phyloP scores from a whole-genome alignment of 2,888 invertebrate genomes.

The Drosophila borborema region DNA sequence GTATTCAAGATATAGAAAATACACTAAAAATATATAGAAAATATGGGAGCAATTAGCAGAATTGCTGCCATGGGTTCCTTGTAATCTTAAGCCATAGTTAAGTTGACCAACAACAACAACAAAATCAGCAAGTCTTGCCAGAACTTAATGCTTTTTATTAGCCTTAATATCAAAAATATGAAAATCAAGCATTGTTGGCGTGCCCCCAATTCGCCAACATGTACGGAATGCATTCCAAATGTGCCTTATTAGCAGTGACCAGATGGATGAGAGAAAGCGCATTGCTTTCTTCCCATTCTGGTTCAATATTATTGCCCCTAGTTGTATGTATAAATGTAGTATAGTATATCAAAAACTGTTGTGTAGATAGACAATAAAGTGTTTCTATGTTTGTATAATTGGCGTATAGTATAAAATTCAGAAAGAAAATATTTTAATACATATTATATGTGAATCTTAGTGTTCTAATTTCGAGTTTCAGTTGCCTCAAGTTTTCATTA shows the following conservation, averaged over 20 bases:
- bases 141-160: conserved; percentile 63
- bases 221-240: conserved; percentile 81
- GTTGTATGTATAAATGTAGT: conserved; percentile 16
- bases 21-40: conserved; percentile 16
- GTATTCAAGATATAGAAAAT: conserved; percentile 43
- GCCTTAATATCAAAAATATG: conserved; percentile 9
- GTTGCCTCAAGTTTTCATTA: conserved; percentile 27
- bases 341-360: conserved; percentile 59
- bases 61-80: conserved; percentile 70
- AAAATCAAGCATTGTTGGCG: neutral
- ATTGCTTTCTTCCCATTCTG: conserved; percentile 17
- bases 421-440: conserved; percentile 49
- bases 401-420: conserved; percentile 44
- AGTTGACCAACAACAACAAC: conserved; percentile 74
- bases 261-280: conserved; percentile 8
- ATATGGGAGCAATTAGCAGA: conserved; percentile 17
- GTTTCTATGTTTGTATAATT: conserved; percentile 57
- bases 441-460: conserved; percentile 17
- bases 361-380: conserved; percentile 78
- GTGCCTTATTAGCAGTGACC: conserved; percentile 75
- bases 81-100: conserved; percentile 42
- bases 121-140: conserved; percentile 84
- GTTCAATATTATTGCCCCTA: conserved; percentile 23
- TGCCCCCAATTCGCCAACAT: neutral
- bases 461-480: conserved; percentile 30